phyloP scores from a whole-genome alignment of 1,140 invertebrate species.

The Drosophila arizonae region DNA sequence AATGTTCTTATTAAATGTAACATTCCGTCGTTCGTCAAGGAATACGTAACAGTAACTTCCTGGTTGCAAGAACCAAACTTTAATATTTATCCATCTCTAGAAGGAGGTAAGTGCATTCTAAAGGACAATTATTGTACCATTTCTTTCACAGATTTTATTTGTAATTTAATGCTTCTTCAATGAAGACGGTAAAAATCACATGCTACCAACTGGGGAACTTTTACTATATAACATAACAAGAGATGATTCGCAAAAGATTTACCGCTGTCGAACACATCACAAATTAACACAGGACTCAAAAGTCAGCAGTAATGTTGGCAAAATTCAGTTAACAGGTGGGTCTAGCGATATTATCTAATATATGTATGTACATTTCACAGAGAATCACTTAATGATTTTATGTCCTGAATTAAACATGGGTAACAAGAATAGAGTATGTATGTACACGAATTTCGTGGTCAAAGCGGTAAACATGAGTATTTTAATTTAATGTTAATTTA shows the following conservation, averaged over 20 bases:
- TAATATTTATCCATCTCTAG: slow-evolving; percentile 76
- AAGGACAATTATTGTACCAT: too few species aligned
- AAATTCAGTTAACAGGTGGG: slow-evolving; percentile 88
- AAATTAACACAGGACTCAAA: slow-evolving; percentile 85
- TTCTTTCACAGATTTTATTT: background rate
- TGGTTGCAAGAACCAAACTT: slow-evolving; percentile 90
- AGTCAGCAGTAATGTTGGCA: slow-evolving; percentile 86
- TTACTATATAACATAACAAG: slow-evolving; percentile 89
- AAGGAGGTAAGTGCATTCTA: slow-evolving; percentile 55
- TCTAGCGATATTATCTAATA: background rate
- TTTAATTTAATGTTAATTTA: too few species aligned
- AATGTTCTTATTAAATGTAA: slow-evolving; percentile 92
- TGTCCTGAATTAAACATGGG: background rate
- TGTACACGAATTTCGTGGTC: too few species aligned
- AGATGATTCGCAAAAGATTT: slow-evolving; percentile 86
- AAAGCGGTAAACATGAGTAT: too few species aligned
- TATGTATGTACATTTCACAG: too few species aligned
- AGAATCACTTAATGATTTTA: background rate
- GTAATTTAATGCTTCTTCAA: background rate
- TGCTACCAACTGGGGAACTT: slow-evolving; percentile 90
- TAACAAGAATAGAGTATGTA: too few species aligned
- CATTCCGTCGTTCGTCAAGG: slow-evolving; percentile 90
- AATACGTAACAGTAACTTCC: slow-evolving; percentile 91
- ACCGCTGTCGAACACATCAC: slow-evolving; percentile 74
- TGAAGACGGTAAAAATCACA: slow-evolving; percentile 90